A percentile compares a stretch with the other conserved stretches of the same genome.
Evolutionary conservation across 1,140 invertebrate genomes (phyloP).

Genomic region (Chrysopa pallens): DNA sequence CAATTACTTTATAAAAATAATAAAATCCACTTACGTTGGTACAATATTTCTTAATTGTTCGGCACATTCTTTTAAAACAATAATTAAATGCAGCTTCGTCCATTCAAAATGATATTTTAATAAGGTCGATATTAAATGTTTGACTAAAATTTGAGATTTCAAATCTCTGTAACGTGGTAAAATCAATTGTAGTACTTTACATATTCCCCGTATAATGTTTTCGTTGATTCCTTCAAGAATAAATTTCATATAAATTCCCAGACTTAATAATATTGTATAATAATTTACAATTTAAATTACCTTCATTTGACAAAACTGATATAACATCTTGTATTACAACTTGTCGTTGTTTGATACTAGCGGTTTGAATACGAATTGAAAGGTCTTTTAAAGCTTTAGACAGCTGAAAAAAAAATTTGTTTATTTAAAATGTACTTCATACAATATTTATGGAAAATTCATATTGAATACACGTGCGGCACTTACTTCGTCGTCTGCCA

Average conservation of each 20-base stretch:
- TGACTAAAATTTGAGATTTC: conserved; percentile 53
- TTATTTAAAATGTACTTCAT: conserved; percentile 4
- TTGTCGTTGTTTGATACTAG: conserved; percentile 54
- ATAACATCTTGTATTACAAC: conserved; percentile 51
- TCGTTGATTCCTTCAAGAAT: conserved; percentile 52
- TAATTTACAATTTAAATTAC: conserved; percentile 25
- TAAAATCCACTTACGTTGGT: conserved; percentile 38
- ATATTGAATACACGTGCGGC: conserved; percentile 20
- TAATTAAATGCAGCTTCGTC: conserved; percentile 47
- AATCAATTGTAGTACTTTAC: conserved; percentile 50
- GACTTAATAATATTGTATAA: conserved; percentile 3
- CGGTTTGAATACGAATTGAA: conserved; percentile 56
- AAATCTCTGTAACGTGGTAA: conserved; percentile 61
- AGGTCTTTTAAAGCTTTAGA: conserved; percentile 61
- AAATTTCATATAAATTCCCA: conserved; percentile 1
- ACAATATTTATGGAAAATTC: conserved; percentile 4
- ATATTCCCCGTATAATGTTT: conserved; percentile 56
- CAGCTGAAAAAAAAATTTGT: conserved; percentile 32
- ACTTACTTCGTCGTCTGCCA: conserved; percentile 27
- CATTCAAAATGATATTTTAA: conserved; percentile 42
- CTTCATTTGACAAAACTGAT: conserved; percentile 49
- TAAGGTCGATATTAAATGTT: conserved; percentile 44
- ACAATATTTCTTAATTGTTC: conserved; percentile 42
- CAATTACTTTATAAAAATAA: no score
- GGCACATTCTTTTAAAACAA: conserved; percentile 37